A percentile compares a stretch with the other conserved stretches of the same genome.
Conservation (phyloP, 2,113 vertebrate genomes). For the Misgurnus anguillicaudatus region DNA sequence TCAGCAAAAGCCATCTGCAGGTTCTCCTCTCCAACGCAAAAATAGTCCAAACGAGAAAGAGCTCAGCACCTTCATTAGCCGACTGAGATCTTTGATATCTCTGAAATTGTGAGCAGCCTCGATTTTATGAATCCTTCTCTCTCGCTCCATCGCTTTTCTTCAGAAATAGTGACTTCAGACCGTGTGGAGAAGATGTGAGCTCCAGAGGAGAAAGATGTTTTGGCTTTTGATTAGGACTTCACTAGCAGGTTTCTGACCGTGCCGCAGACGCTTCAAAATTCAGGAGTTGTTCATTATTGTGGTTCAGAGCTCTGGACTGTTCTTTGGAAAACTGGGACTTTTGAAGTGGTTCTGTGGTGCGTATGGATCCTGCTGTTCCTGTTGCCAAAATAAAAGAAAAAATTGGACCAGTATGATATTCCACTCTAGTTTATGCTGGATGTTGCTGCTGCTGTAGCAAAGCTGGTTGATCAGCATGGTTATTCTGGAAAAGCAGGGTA, state of each 20-base stretch:
- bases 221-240: conserved; percentile 41
- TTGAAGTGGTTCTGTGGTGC: conserved; percentile 13
- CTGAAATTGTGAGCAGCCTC: not conserved
- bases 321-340: not conserved
- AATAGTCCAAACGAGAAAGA: conserved; percentile 5
- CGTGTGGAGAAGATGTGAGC: conserved; percentile 6
- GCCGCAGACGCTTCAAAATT: not conserved
- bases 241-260: conserved; percentile 1
- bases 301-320: conserved; percentile 32
- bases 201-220: conserved; percentile 2
- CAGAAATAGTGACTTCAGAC: conserved; percentile 8
- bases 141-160: not conserved
- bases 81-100: conserved; percentile 33
- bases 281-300: conserved; percentile 41
- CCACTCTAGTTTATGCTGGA: not conserved
- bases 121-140: conserved; percentile 9
- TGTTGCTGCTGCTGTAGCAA: too few species aligned
- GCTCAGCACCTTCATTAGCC: conserved; percentile 34
- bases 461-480: too few species aligned
- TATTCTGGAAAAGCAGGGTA: too few species aligned
- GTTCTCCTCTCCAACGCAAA: not conserved
- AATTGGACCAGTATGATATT: not conserved
- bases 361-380: not conserved
- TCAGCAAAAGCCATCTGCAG: conserved; percentile 20
- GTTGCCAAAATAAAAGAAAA: not conserved